Base-by-base conservation (phyloP, 2,888 invertebrate genomes). In the Neria commutata region DNA sequence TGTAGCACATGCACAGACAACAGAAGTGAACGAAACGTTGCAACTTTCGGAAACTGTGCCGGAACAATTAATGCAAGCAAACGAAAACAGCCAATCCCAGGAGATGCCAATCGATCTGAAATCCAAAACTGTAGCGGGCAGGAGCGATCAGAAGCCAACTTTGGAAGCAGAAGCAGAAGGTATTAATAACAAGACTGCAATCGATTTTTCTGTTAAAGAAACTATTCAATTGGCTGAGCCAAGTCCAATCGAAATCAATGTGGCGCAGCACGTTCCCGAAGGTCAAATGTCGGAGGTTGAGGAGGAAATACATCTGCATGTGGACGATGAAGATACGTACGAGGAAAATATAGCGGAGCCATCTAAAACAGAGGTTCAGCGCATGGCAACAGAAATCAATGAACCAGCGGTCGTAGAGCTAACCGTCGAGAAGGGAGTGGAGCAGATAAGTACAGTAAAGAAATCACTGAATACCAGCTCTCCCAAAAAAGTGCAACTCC, bases 241-340 rank as follows among this genome's bases (percentile, higher is more conserved):
- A 26, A 65, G 62, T 46, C 29, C 34, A 29, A 51, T 45, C 11
- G 51, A 50, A 14, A 40, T n/a, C n/a, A n/a, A n/a, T n/a, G n/a
- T n/a, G n/a, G n/a, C n/a, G n/a, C n/a, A n/a, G n/a, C n/a, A 56
- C 8, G 14, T 56, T 16, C 6, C 3, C 1, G 21, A 19, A 17
- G 21, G 21, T 25, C 37, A 10, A 3, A 37, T 6, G 24, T 21
- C 21, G 42, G 24, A 40, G 40, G 6, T 33, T 1, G 6, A 3
- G 23, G 5, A 16, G 10, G 16, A 33, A 23, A 14, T 23, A 11
- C 23, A 21, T 16, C 6, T 6, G 21, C 26, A 53, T 23, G 33
- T 53, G 14, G 54, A 45, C 11, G 47, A 45, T 11, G 51, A 19
- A 29, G 45, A 56, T 1, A 21, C 48, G 17, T 54, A 23, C 40